Conservation (phyloP, 2,888 invertebrate species). For the Eilema depressum region DNA sequence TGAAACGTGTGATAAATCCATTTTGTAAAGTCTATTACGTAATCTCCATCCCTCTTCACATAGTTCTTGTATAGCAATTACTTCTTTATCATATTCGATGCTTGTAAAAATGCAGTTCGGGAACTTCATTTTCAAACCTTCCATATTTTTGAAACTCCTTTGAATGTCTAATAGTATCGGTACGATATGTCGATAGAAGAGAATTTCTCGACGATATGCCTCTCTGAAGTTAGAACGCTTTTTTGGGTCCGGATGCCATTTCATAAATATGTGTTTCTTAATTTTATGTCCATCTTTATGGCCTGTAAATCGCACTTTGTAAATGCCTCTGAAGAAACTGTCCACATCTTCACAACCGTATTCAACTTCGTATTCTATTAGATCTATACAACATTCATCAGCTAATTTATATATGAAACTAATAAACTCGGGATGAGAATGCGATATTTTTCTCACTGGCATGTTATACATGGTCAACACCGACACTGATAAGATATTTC, state of each 20-base stretch:
- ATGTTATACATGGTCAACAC: conserved; percentile 51
- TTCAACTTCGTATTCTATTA: conserved; percentile 57
- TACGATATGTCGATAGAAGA: conserved; percentile 58
- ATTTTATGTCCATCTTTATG: conserved; percentile 62
- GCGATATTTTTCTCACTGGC: conserved; percentile 71
- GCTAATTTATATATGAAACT: conserved; percentile 67
- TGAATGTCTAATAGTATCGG: conserved; percentile 68
- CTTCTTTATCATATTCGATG: conserved; percentile 65
- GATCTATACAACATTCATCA: conserved; percentile 54
- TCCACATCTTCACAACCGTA: conserved; percentile 69
- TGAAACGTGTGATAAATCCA: conserved; percentile 62
- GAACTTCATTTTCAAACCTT: conserved; percentile 74
- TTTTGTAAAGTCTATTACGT: conserved; percentile 61
- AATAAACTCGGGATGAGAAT: conserved; percentile 63
- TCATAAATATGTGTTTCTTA: conserved; percentile 59
- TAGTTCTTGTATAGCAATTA: conserved; percentile 55
- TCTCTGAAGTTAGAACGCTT: conserved; percentile 63
- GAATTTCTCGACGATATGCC: conserved; percentile 65
- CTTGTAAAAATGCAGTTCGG: conserved; percentile 67
- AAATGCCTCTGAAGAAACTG: conserved; percentile 61
- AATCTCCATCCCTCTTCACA: conserved; percentile 49
- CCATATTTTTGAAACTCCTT: conserved; percentile 62
- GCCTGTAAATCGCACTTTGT: conserved; percentile 65
- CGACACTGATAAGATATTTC: conserved; percentile 40
- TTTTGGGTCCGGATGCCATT: conserved; percentile 67